Evolutionary conservation across 2,113 vertebrate genomes (phyloP).

Genomic region (Cygnus atratus): DNA sequence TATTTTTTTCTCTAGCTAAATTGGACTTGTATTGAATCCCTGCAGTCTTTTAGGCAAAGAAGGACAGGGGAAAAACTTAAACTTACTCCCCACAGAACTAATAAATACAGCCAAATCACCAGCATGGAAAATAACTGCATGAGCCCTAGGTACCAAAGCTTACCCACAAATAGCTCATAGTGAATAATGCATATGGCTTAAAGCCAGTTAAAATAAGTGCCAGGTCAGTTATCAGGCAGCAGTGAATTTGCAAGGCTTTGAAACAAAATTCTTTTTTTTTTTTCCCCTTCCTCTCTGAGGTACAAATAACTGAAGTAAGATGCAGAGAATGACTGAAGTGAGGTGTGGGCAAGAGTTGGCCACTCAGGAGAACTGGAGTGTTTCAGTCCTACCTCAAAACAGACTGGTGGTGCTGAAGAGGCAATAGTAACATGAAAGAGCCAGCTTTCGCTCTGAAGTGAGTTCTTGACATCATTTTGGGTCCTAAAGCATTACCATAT

Average conservation of each 20-base stretch:
- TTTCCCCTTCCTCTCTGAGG: neutral
- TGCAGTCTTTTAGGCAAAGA: neutral
- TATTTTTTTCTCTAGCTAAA: neutral
- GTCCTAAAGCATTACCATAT: neutral
- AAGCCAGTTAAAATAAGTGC: slow-evolving; percentile 36
- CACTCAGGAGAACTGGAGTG: neutral
- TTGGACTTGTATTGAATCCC: neutral
- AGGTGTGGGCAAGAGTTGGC: neutral
- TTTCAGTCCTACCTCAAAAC: neutral
- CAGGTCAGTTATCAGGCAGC: slow-evolving; percentile 30
- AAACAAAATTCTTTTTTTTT: neutral
- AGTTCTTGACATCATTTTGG: neutral
- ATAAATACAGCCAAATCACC: neutral
- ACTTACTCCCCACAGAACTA: neutral
- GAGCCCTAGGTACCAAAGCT: slow-evolving; percentile 7
- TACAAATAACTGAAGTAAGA: neutral
- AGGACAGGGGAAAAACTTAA: neutral
- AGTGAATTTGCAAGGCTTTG: neutral
- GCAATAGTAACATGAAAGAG: neutral
- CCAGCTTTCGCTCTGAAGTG: neutral
- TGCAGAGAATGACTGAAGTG: neutral
- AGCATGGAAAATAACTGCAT: neutral
- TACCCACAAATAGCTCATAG: slow-evolving; percentile 23
- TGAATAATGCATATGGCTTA: slow-evolving; percentile 23
- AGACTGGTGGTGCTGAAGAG: neutral